Base-by-base conservation (phyloP, 2,888 invertebrate species). In the Suillia variegata region DNA sequence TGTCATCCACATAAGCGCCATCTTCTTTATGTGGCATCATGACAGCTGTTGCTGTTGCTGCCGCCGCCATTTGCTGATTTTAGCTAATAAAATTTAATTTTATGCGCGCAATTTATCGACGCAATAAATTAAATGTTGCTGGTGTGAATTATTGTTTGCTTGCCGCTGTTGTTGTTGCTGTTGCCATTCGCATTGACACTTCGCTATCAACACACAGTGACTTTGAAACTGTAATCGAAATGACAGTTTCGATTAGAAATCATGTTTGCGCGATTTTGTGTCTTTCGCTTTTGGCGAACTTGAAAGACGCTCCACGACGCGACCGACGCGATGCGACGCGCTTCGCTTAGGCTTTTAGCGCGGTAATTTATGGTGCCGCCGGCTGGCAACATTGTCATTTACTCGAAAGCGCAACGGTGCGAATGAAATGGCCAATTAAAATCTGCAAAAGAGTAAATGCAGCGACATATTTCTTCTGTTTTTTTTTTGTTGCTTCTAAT, bases 401-500 rank as follows among this genome's bases (percentile, higher is more conserved):
- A n/a, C n/a, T n/a, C n/a, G n/a, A n/a, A n/a, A n/a, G n/a, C n/a
- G n/a, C n/a, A n/a, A n/a, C n/a, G n/a, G n/a, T n/a, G n/a, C n/a
- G n/a, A n/a, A n/a, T n/a, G n/a, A n/a, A n/a, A n/a, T n/a, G n/a
- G n/a, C n/a, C n/a, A n/a, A n/a, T 51, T 51, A 26, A 26, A 51
- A 51, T n/a, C 15, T 51, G n/a, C 24, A 51, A 55, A 59, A 59
- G 62, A 54, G 56, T 56, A 67, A 33, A 65, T 31, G 38, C 42
- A 51, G 57, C 12, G 31, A 6, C 31, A 31, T 6, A n/a, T n/a
- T 31, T 6, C 31, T 12, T 31, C 6, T 31, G 31, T 12, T 12
- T 31, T 12, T 31, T 31, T 6, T 31, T 12, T 31, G 31, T 31
- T 31, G 31, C 31, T 72, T 72, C 75, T 75, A 75, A 75, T 72